phyloP scores from a whole-genome alignment of 2,888 invertebrate genomes.

The Trichopria drosophilae region DNA sequence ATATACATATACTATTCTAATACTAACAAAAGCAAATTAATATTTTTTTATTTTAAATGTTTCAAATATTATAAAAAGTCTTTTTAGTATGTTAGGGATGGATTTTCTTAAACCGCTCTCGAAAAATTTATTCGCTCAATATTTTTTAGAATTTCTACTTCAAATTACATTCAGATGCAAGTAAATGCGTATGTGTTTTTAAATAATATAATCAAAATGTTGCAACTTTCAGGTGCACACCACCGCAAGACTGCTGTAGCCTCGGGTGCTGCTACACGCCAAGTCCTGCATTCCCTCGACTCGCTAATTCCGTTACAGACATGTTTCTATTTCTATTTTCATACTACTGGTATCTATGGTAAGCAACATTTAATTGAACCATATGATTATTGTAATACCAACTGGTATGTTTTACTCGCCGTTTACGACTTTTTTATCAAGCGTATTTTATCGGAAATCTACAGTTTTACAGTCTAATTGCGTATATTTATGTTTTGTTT shows the following conservation, averaged over 20 bases:
- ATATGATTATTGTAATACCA: no score
- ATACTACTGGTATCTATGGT: constrained; percentile 72
- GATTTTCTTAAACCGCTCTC: no score
- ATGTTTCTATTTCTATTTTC: constrained; percentile 69
- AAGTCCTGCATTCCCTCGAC: constrained; percentile 65
- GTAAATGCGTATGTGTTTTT: not conserved
- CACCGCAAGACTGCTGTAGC: constrained; percentile 76
- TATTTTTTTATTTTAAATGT: no score
- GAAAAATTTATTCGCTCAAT: constrained; percentile 1
- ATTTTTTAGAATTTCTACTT: constrained; percentile 1
- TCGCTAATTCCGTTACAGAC: constrained; percentile 60
- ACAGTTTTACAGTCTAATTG: no score
- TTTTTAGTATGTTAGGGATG: no score
- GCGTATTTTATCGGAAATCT: no score
- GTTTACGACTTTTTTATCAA: no score
- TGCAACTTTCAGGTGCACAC: constrained; percentile 63
- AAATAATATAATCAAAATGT: constrained; percentile 2
- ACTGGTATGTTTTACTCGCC: no score
- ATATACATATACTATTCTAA: no score
- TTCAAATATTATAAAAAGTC: no score
- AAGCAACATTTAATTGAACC: constrained; percentile 3
- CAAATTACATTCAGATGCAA: constrained; percentile 3
- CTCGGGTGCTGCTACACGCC: constrained; percentile 63
- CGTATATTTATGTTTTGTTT: no score
- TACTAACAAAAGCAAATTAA: no score